phyloP scores from a whole-genome alignment of 2,888 invertebrate species.

The Endotricha flammealis region DNA sequence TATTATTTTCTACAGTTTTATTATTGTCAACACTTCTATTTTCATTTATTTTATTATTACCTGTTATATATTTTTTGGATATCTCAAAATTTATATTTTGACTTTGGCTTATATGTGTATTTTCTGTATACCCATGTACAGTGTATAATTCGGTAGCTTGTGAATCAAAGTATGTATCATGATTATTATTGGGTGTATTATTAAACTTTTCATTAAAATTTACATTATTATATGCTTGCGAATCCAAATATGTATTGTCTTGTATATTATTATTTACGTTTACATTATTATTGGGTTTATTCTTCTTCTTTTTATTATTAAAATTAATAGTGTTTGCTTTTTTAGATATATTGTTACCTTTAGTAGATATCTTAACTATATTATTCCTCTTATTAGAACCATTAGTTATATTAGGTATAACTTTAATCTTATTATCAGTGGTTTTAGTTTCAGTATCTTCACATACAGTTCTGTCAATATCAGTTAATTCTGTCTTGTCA shows the following conservation, averaged over 20 bases:
- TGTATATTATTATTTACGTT: too few relatives aligned
- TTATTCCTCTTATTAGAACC: too few relatives aligned
- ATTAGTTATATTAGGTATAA: background rate
- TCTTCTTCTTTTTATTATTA: too few relatives aligned
- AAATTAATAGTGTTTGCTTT: too few relatives aligned
- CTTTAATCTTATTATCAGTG: background rate
- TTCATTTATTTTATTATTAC: too few relatives aligned
- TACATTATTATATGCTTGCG: too few relatives aligned
- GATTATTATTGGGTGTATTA: background rate
- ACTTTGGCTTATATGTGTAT: slow-evolving; percentile 42
- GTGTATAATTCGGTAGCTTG: slow-evolving; percentile 31
- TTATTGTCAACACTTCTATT: too few relatives aligned
- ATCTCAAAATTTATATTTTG: slow-evolving; percentile 30
- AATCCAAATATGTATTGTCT: too few relatives aligned
- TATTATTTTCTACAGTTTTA: too few relatives aligned
- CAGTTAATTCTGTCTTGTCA: background rate
- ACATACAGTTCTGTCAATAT: slow-evolving; percentile 10
- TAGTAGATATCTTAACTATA: too few relatives aligned
- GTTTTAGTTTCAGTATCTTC: background rate
- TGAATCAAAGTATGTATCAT: slow-evolving; percentile 19
- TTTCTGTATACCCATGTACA: slow-evolving; percentile 28
- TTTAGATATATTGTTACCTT: too few relatives aligned
- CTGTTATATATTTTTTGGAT: slow-evolving; percentile 28
- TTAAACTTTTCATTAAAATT: background rate
- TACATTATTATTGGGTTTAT: too few relatives aligned